Conservation (phyloP, 2,797 vertebrate genomes). For the Acanthiza pusilla region DNA sequence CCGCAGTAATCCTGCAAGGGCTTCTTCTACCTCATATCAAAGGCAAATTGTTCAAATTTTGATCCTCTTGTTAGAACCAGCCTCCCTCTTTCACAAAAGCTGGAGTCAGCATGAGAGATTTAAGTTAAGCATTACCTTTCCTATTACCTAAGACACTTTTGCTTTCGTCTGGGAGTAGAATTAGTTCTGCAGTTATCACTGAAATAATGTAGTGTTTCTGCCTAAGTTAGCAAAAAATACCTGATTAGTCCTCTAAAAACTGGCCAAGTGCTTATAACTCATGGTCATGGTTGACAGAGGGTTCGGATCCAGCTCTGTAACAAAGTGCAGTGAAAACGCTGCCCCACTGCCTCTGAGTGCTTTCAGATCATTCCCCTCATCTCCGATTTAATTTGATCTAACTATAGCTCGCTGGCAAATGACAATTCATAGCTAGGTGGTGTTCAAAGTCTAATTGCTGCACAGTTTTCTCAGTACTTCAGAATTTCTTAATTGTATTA, state of each 20-base stretch:
- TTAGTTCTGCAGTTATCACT: background rate
- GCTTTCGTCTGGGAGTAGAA: background rate
- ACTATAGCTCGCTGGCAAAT: slow-evolving; percentile 20
- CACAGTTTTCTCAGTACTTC: slow-evolving; percentile 24
- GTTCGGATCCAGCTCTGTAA: background rate
- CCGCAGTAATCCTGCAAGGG: background rate
- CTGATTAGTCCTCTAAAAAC: background rate
- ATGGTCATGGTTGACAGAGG: background rate
- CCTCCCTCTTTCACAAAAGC: background rate
- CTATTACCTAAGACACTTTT: background rate
- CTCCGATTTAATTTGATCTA: background rate
- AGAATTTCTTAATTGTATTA: slow-evolving; percentile 65
- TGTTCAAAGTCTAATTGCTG: slow-evolving; percentile 56
- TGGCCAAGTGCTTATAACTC: background rate
- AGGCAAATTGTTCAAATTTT: background rate
- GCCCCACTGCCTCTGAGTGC: background rate
- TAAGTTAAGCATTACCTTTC: slow-evolving; percentile 2
- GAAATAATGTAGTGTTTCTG: slow-evolving; percentile 2
- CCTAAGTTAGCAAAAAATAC: slow-evolving; percentile 1
- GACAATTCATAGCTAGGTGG: slow-evolving; percentile 24
- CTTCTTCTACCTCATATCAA: background rate
- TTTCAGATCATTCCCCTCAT: background rate
- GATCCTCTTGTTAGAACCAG: background rate
- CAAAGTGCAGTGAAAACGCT: background rate
- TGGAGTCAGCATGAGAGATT: background rate